Conservation (phyloP, 2,888 invertebrate species). For the Synergus umbraculus region DNA sequence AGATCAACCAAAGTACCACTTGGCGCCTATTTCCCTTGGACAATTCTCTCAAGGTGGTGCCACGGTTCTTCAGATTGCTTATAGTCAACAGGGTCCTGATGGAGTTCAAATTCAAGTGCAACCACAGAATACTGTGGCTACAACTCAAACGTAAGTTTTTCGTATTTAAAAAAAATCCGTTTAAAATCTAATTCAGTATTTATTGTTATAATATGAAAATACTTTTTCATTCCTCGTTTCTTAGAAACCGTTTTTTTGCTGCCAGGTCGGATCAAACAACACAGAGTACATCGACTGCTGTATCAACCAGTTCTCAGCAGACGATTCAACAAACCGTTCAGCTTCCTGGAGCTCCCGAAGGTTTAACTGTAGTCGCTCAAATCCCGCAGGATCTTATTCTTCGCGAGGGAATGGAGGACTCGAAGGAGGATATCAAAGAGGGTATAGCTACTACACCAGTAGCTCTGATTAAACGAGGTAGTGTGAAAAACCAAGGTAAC, state of each 20-base stretch:
- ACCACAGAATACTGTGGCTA: constrained; percentile 75
- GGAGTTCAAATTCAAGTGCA: constrained; percentile 76
- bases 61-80: constrained; percentile 87
- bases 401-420: constrained; percentile 76
- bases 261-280: constrained; percentile 75
- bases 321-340: constrained; percentile 76
- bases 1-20: constrained; percentile 86
- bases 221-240: neutral
- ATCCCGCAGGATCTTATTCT: constrained; percentile 86
- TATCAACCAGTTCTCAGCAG: constrained; percentile 74
- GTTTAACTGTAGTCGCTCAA: constrained; percentile 84
- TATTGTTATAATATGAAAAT: neutral
- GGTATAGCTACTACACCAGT: constrained; percentile 76
- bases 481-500: constrained; percentile 75
- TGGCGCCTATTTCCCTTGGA: constrained; percentile 86
- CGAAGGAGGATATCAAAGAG: constrained; percentile 77
- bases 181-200: neutral
- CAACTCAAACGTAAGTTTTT: constrained; percentile 74
- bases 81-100: constrained; percentile 82
- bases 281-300: constrained; percentile 75
- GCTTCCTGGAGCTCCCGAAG: constrained; percentile 80
- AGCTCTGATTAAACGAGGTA: constrained; percentile 77
- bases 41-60: constrained; percentile 86
- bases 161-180: constrained; percentile 18
- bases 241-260: constrained; percentile 29